Percentiles rank a stretch among this genome's conserved stretches.
Conservation (phyloP, 2,113 vertebrate genomes). For the Mixornis gularis region DNA sequence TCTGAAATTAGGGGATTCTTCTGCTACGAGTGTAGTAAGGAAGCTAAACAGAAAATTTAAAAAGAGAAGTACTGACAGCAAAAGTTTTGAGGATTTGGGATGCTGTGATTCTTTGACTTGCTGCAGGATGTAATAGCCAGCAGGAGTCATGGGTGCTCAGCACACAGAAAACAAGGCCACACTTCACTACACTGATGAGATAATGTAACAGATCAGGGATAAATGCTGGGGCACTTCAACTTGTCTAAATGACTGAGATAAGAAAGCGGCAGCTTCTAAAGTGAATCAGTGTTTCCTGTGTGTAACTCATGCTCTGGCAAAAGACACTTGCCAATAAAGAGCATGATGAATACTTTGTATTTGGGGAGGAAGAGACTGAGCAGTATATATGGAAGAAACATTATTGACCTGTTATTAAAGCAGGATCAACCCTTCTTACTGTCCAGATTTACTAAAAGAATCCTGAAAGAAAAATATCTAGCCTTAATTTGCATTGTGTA, state of each 20-base stretch:
- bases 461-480: neutral
- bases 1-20: constrained; percentile 7
- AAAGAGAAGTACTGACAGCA: neutral
- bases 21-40: neutral
- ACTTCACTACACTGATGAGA: neutral
- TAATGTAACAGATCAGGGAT: neutral
- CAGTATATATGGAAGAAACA: neutral
- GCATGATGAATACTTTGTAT: neutral
- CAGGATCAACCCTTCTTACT: neutral
- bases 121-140: neutral
- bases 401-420: neutral
- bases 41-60: neutral
- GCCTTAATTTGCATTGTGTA: neutral
- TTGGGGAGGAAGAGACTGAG: neutral
- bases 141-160: neutral
- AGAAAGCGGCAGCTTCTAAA: neutral
- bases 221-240: neutral
- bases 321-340: neutral
- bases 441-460: neutral
- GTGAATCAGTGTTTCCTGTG: neutral
- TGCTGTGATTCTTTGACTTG: neutral
- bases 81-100: neutral
- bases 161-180: neutral
- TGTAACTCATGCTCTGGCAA: neutral
- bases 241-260: neutral